A percentile compares a stretch with the other conserved stretches of the same genome.
Evolutionary conservation across 2,888 invertebrate genomes (phyloP).

Genomic region (Exocentrus adspersus): DNA sequence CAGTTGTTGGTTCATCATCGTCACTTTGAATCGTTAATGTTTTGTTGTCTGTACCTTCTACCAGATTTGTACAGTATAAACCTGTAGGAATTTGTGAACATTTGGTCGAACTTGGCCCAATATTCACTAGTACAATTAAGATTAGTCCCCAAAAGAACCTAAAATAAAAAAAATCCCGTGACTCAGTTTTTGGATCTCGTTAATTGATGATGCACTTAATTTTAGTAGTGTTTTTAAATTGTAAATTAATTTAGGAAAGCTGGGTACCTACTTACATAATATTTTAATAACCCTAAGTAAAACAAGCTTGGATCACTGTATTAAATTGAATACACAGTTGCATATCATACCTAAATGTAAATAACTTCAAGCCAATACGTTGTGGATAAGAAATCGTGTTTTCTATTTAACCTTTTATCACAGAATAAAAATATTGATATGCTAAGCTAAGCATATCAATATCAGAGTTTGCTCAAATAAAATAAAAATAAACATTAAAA

Average conservation of each 20-base stretch:
- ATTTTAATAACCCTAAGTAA: background rate
- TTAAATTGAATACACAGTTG: background rate
- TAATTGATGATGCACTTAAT: no score
- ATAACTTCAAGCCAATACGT: no score
- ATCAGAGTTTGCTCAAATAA: background rate
- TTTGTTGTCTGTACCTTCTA: constrained; percentile 15
- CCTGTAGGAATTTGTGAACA: constrained; percentile 24
- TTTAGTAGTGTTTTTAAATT: no score
- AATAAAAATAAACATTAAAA: background rate
- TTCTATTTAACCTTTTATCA: background rate
- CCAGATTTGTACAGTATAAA: constrained; percentile 30
- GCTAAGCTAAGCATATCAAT: no score
- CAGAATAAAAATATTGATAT: constrained; percentile 1
- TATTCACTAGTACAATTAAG: background rate
- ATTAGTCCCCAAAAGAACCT: background rate
- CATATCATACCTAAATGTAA: background rate
- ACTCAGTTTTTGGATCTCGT: no score
- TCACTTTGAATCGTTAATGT: constrained; percentile 13
- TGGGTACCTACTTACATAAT: background rate
- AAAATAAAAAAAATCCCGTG: no score
- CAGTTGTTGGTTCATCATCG: background rate
- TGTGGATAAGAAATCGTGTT: background rate
- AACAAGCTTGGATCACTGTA: background rate
- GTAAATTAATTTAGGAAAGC: background rate
- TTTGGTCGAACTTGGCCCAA: constrained; percentile 5